phyloP scores from a whole-genome alignment of 2,113 vertebrate species.

The Gasterosteus nipponicus region DNA sequence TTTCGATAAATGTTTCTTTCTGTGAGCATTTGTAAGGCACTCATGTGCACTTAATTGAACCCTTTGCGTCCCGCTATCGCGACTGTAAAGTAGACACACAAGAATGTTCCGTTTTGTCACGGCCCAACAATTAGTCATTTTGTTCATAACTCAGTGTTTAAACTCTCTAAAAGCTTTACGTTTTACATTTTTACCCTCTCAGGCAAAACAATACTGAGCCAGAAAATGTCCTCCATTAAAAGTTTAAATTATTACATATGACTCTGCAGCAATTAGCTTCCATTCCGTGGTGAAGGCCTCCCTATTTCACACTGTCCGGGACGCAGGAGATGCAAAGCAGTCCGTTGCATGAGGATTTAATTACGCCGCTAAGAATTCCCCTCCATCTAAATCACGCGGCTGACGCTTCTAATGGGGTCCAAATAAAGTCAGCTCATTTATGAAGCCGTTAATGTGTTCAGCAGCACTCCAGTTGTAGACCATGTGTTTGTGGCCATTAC shows the following conservation, averaged over 20 bases:
- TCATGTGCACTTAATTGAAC: background rate
- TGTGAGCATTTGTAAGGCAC: background rate
- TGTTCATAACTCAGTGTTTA: slow-evolving; percentile 37
- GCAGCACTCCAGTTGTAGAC: slow-evolving; percentile 44
- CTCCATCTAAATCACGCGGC: slow-evolving; percentile 63
- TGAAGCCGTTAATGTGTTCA: slow-evolving; percentile 67
- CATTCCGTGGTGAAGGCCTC: slow-evolving; percentile 41
- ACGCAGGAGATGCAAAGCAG: slow-evolving; percentile 58
- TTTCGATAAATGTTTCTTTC: background rate
- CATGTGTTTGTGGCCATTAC: slow-evolving; percentile 39
- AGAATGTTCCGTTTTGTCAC: slow-evolving; percentile 6
- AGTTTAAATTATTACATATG: slow-evolving; percentile 49
- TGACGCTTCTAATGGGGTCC: slow-evolving; percentile 62
- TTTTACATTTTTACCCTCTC: slow-evolving; percentile 39
- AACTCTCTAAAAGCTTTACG: slow-evolving; percentile 33
- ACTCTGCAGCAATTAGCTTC: slow-evolving; percentile 57
- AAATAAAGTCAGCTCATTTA: slow-evolving; percentile 70
- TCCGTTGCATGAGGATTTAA: slow-evolving; percentile 62
- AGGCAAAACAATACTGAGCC: slow-evolving; percentile 32
- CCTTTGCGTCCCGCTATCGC: slow-evolving; percentile 18
- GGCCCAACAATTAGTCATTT: slow-evolving; percentile 6
- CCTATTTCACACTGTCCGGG: slow-evolving; percentile 52
- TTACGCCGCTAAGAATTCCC: slow-evolving; percentile 55
- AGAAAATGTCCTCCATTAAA: slow-evolving; percentile 49
- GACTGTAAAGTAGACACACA: slow-evolving; percentile 31